These are phyloP conservation scores for Adelosebastes latens DNA, from an alignment of 2,797 vertebrate genomes.

Conservation along the genomic window DNA sequence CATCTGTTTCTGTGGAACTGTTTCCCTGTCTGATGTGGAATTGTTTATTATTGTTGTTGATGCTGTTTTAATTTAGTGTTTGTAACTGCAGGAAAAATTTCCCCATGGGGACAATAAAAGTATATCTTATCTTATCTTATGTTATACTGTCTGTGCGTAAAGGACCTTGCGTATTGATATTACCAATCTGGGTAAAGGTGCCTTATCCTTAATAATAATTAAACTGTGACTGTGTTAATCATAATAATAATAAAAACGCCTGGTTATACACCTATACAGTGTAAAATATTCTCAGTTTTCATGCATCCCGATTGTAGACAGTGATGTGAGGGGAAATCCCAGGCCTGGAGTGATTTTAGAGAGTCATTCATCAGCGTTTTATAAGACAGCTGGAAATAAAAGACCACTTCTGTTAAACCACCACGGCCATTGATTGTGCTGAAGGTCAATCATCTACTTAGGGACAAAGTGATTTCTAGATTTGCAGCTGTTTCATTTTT, in stretches of 20 bases:
- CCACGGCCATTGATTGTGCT: constrained; percentile 75
- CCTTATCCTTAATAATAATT: neutral
- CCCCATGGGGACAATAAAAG: too few species aligned
- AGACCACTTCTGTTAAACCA: constrained; percentile 78
- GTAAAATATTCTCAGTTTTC: constrained; percentile 43
- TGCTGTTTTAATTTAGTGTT: too few species aligned
- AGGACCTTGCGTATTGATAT: neutral
- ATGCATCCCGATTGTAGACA: constrained; percentile 19
- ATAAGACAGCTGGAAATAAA: constrained; percentile 80
- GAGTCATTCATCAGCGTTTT: constrained; percentile 78
- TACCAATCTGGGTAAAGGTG: neutral
- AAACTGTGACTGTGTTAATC: constrained; percentile 15
- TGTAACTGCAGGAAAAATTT: too few species aligned
- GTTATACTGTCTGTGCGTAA: neutral
- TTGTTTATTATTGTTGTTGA: too few species aligned
- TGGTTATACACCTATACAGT: constrained; percentile 10
- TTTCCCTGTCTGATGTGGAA: too few species aligned
- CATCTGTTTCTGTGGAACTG: too few species aligned
- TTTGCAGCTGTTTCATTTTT: constrained; percentile 61
- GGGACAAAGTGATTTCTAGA: constrained; percentile 72
- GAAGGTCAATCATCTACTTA: constrained; percentile 80
- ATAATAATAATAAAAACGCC: neutral
- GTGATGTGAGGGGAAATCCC: constrained; percentile 56
- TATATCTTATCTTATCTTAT: too few species aligned
- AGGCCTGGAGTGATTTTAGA: constrained; percentile 75